Evolutionary conservation across 2,113 vertebrate species (phyloP).

Genomic region (Corvus moneduloides): DNA sequence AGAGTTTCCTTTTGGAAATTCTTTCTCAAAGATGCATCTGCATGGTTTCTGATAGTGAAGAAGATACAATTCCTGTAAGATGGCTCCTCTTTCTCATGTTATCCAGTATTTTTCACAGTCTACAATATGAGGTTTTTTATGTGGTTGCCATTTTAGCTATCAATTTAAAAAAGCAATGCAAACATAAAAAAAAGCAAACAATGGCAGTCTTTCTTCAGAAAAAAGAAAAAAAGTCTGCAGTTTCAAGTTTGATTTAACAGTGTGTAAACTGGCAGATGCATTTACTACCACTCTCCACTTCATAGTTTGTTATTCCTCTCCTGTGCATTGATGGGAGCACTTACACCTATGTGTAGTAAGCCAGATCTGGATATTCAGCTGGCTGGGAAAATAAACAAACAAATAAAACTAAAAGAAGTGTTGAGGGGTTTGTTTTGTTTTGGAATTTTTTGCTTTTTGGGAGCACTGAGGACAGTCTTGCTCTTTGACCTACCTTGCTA

Average conservation of each 20-base stretch:
- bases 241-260: background rate
- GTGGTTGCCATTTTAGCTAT: background rate
- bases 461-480: background rate
- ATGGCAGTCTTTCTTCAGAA: background rate
- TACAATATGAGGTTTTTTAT: background rate
- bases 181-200: background rate
- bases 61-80: background rate
- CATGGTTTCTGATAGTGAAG: background rate
- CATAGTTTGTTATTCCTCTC: background rate
- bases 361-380: background rate
- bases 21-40: background rate
- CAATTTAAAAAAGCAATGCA: background rate
- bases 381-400: background rate
- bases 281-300: background rate
- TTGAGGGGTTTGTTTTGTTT: background rate
- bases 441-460: background rate
- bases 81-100: background rate
- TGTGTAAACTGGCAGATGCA: background rate
- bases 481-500: background rate
- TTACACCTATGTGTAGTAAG: background rate
- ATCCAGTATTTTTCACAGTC: background rate
- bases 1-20: background rate
- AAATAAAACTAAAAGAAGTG: background rate
- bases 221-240: background rate
- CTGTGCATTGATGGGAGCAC: background rate